Base-by-base conservation (phyloP, 2,888 invertebrate species). In the Brachypterus glaber region DNA sequence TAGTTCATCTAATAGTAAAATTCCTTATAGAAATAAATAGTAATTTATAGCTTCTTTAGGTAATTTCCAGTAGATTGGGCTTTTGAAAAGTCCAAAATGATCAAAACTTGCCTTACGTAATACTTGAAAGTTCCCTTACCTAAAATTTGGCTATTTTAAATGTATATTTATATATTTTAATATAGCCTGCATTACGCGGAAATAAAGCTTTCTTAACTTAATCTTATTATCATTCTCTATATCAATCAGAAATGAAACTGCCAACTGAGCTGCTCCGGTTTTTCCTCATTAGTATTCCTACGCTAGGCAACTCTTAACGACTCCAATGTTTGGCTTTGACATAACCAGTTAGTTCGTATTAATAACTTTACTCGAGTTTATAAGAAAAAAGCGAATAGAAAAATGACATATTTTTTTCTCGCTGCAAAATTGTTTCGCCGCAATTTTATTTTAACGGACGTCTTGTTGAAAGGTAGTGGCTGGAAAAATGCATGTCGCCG, bases 261-360 rank as follows among this genome's bases (percentile, higher is more conserved):
- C 47, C 48, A 51, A 36, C 39, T 44, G 39, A 42, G 40, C 30
- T 46, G 51, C 47, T 52, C 46, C 40, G 49, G 51, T 52, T 59
- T 59, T 54, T 55, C 57, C 64, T 66, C 64, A 66, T 66, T 64
- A 65, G 66, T 66, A 66, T 66, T 65, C 65, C 59, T 52, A 50
- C 55, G 57, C 53, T 52, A 50, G 52, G 58, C 55, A 54, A 54
- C 55, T 57, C 58, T 60, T 65, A 64, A 64, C 64, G 64, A 64
- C 57, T 59, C 59, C 62, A 54, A 63, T 62, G 65, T 64, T 67
- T 67, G 67, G 63, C 59, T 66, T 66, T 67, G 67, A 67, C 67
- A 66, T 66, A 66, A 65, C 66, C 65, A 66, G 66, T 66, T 66
- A 66, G 66, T 66, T 61, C 61, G 64, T 65, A 66, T 67, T 66